Percentiles rank a stretch among this genome's conserved stretches.
Conservation (phyloP, 2,888 invertebrate genomes). For the Limnephilus auricula region DNA sequence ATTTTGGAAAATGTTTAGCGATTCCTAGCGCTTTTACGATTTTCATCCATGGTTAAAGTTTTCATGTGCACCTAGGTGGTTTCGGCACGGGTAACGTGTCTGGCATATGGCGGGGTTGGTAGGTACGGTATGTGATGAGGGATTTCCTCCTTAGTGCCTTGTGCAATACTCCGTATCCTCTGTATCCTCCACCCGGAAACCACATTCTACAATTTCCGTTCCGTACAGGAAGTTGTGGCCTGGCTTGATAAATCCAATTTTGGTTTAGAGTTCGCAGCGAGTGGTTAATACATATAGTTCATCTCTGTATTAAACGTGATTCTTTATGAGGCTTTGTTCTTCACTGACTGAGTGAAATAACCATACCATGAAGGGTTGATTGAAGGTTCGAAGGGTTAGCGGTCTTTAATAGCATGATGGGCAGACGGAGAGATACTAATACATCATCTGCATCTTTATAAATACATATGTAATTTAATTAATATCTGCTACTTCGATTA, state of each 20-base stretch:
- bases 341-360: background rate
- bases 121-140: background rate
- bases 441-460: background rate
- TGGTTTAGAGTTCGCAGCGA: background rate
- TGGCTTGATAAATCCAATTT: constrained; percentile 16
- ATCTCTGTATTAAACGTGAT: background rate
- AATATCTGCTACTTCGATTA: too few species aligned
- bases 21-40: background rate
- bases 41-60: background rate
- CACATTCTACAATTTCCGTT: constrained; percentile 26
- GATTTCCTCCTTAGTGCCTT: background rate
- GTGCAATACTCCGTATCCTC: background rate
- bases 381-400: background rate
- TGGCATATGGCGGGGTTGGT: background rate
- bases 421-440: background rate
- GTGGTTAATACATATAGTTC: background rate
- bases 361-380: background rate
- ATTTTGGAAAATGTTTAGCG: background rate
- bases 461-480: too few species aligned
- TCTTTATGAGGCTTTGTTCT: background rate
- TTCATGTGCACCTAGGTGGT: background rate
- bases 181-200: constrained; percentile 6
- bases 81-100: background rate
- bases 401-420: background rate
- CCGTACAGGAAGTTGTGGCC: background rate